These are phyloP conservation scores for Parelbella ahira DNA, from an alignment of 2,888 invertebrate species.

Conservation along the genomic window DNA sequence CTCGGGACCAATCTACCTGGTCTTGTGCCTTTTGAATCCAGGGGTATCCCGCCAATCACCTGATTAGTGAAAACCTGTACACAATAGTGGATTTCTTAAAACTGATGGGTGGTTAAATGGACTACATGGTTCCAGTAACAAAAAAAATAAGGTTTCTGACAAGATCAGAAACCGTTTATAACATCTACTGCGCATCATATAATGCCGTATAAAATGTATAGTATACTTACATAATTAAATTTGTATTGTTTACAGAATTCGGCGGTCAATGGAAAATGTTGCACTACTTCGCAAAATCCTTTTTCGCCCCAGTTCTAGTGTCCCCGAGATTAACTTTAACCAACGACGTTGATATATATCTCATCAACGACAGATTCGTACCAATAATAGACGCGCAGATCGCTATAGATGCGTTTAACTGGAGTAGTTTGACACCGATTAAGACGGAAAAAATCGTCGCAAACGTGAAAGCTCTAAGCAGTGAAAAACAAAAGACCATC, in stretches of 20 bases:
- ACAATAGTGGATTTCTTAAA: too few relatives aligned
- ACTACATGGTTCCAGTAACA: too few relatives aligned
- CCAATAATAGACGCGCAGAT: conserved; percentile 67
- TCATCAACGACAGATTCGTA: conserved; percentile 83
- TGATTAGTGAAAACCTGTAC: too few relatives aligned
- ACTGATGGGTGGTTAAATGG: too few relatives aligned
- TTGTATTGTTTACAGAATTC: conserved; percentile 85
- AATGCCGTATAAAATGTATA: too few relatives aligned
- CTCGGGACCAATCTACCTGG: too few relatives aligned
- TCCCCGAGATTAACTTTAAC: conserved; percentile 77
- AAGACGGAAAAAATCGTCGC: conserved; percentile 44
- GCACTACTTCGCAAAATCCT: conserved; percentile 92
- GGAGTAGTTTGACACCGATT: conserved; percentile 70
- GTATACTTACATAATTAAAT: too few relatives aligned
- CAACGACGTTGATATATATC: conserved; percentile 79
- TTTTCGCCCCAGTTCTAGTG: conserved; percentile 89
- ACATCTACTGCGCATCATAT: too few relatives aligned
- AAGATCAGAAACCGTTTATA: too few relatives aligned
- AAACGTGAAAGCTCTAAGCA: conserved; percentile 42
- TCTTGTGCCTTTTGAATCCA: too few relatives aligned
- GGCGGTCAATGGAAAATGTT: conserved; percentile 91
- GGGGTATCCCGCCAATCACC: too few relatives aligned
- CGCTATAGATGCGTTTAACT: conserved; percentile 81
- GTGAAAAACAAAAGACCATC: conserved; percentile 49
- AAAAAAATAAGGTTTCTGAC: too few relatives aligned